Evolutionary conservation across 2,797 vertebrate species (phyloP), one percentile per base, ranked within the genome.

Genomic region (Hypotaenidia philippensis): DNA sequence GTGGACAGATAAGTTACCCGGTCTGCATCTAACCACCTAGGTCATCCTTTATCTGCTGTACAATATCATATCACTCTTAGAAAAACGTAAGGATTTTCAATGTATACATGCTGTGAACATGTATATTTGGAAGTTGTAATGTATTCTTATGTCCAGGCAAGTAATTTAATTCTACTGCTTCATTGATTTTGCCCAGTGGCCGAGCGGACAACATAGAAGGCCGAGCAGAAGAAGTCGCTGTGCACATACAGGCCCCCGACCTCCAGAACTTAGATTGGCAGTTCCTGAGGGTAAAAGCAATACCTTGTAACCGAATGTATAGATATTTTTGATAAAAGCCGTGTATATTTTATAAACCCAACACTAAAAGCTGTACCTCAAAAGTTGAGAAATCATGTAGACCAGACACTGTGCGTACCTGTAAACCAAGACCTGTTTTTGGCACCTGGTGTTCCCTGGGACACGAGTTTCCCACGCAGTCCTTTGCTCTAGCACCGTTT

Each of bases 361-460:
- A 98, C 98, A 98, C 98, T 98, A 98, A 98, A 85, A 97, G 84
- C 98, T 98, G 98, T 98, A 98, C 98, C 98, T 98, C 98, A 98
- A 97, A 98, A 98, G 97, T 78, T 78, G 90, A 95, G 89, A 93
- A 95, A 72, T 68, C 92, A 90, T 92, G 93, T 94, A 83, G 98
- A 98, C 98, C 97, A 81, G 84, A 96, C 97, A 96, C 92, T 97
- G 97, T 97, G 94, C 63, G 13, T 41, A 70, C 75, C 89, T 92
- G 78, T 94, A 94, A 96, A 64, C 50, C 79, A 88, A 90, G 87
- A 94, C 83, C 83, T 88, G 10, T 53, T 94, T 93, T 88, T 92
- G 93, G 93, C 89, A 95, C 44, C 96, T 91, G 84, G 85, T 87
- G 76, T 92, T 96, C 91, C 92, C 64, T 8, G 77, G 70, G 97